Evolutionary conservation across 2,113 vertebrate species (phyloP).

Genomic region (Zosterops hypoxanthus): DNA sequence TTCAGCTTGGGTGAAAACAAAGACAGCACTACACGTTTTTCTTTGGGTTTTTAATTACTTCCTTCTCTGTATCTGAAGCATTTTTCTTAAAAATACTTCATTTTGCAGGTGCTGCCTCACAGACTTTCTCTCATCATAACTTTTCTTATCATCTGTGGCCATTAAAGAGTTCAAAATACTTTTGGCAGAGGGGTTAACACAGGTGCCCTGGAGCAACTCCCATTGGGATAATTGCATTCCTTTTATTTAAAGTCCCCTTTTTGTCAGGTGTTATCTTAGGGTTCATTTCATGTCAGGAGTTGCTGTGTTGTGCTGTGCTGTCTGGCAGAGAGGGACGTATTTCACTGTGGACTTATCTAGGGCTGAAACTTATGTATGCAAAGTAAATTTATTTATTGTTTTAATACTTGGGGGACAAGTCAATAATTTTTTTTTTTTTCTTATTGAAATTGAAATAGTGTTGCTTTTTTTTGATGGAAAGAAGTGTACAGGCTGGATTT

Average conservation of each 20-base stretch:
- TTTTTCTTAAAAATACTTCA: slow-evolving; percentile 35
- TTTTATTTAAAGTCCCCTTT: not conserved
- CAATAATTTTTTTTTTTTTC: slow-evolving; percentile 38
- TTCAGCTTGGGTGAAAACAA: slow-evolving; percentile 69
- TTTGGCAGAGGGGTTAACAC: slow-evolving; percentile 24
- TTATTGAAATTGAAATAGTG: slow-evolving; percentile 20
- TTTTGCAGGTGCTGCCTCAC: slow-evolving; percentile 38
- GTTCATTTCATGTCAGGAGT: slow-evolving; percentile 13
- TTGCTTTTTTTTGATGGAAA: not conserved
- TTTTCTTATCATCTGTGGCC: slow-evolving; percentile 27
- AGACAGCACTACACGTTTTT: not conserved
- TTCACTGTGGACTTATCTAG: not conserved
- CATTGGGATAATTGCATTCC: slow-evolving; percentile 18
- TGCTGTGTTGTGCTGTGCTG: not conserved
- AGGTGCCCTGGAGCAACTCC: slow-evolving; percentile 24
- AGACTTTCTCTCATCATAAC: slow-evolving; percentile 42
- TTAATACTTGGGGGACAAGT: not conserved
- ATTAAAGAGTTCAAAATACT: slow-evolving; percentile 27
- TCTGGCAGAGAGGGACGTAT: not conserved
- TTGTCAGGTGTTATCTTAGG: not conserved
- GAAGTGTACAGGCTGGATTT: not conserved
- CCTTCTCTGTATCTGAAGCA: not conserved
- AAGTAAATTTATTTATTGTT: not conserved
- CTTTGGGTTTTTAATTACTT: slow-evolving; percentile 52
- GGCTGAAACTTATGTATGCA: not conserved